Conservation (phyloP, 2,797 vertebrate genomes). For the Streptopelia turtur region DNA sequence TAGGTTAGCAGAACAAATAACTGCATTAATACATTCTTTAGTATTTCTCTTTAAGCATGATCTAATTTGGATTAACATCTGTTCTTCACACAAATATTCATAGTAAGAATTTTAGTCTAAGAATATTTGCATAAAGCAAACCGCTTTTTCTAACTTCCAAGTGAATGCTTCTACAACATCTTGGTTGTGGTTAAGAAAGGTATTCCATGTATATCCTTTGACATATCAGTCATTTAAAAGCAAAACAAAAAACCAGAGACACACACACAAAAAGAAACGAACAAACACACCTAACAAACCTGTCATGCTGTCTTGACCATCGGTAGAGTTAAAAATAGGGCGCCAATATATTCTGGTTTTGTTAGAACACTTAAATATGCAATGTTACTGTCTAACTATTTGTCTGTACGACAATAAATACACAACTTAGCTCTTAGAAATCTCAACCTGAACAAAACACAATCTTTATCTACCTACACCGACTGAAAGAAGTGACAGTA, state of each 20-base stretch:
- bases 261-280: too few relatives aligned
- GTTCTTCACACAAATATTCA: background rate
- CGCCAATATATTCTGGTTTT: background rate
- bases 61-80: background rate
- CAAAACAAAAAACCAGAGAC: background rate
- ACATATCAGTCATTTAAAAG: background rate
- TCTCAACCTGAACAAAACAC: background rate
- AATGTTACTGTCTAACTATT: background rate
- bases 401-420: background rate
- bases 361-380: background rate
- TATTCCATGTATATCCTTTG: background rate
- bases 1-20: background rate
- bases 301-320: background rate
- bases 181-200: background rate
- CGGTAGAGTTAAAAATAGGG: background rate
- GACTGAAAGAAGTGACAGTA: background rate
- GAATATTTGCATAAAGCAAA: background rate
- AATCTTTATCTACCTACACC: accelerated
- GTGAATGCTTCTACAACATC: background rate
- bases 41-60: background rate
- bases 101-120: background rate
- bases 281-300: too few relatives aligned
- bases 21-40: background rate
- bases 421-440: background rate
- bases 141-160: background rate